Evolutionary conservation across 2,113 vertebrate species (phyloP).

Genomic region (Cnemophilus loriae): DNA sequence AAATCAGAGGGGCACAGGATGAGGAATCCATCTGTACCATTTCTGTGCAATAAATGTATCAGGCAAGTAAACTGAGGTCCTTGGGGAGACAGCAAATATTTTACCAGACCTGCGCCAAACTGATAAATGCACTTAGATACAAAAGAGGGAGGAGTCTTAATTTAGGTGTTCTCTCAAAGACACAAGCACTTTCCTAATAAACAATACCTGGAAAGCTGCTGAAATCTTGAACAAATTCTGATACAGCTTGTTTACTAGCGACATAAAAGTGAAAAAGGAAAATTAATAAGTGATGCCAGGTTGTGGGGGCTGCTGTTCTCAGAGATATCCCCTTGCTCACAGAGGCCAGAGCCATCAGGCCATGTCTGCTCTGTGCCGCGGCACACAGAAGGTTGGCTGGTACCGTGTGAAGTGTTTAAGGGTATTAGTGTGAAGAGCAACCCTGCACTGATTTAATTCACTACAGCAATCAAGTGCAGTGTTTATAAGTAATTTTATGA

Average conservation of each 20-base stretch:
- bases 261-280: not conserved
- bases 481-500: not conserved
- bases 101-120: not conserved
- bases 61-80: not conserved
- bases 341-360: not conserved
- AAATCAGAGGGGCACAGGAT: not conserved
- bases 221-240: not conserved
- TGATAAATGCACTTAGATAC: not conserved
- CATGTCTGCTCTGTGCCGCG: not conserved
- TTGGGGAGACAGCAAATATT: not conserved
- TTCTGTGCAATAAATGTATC: not conserved
- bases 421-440: not conserved
- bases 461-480: not conserved
- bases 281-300: not conserved
- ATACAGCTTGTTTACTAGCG: accelerated
- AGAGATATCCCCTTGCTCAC: not conserved
- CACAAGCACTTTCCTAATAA: not conserved
- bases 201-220: not conserved
- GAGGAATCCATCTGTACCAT: not conserved
- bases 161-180: not conserved
- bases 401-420: not conserved
- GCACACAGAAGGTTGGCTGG: not conserved
- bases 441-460: not conserved
- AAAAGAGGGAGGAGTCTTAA: not conserved
- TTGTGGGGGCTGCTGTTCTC: not conserved